A percentile compares a stretch with the other conserved stretches of the same genome.
Evolutionary conservation across 2,888 invertebrate genomes (phyloP).

Genomic region (Drosophila neutralis): DNA sequence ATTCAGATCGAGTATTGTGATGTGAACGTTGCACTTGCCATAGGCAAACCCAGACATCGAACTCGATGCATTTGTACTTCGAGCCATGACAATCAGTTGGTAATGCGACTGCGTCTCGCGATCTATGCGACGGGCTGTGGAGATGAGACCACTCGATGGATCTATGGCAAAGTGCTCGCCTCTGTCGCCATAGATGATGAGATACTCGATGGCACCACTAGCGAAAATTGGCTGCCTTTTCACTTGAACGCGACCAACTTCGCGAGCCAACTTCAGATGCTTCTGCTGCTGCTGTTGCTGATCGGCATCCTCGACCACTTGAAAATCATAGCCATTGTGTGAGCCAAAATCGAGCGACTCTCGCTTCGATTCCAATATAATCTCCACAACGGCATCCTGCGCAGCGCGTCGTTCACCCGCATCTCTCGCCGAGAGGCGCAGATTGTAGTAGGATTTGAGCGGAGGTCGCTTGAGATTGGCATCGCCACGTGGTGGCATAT

Average conservation of each 20-base stretch:
- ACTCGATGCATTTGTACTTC: conserved; percentile 83
- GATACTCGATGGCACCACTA: conserved; percentile 87
- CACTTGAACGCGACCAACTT: conserved; percentile 91
- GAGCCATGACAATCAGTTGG: conserved; percentile 92
- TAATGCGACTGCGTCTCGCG: conserved; percentile 92
- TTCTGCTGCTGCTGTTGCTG: conserved; percentile 81
- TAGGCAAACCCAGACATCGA: conserved; percentile 87
- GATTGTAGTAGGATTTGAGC: conserved; percentile 88
- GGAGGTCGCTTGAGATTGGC: conserved; percentile 37
- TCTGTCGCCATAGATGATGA: conserved; percentile 83
- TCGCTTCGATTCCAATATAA: conserved; percentile 90
- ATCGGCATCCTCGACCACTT: conserved; percentile 92
- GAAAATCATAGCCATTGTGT: conserved; percentile 92
- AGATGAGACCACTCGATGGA: conserved; percentile 90
- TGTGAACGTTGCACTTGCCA: conserved; percentile 91
- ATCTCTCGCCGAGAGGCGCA: conserved; percentile 92
- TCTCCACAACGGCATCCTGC: conserved; percentile 92
- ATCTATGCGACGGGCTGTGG: conserved; percentile 92
- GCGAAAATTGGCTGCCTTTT: conserved; percentile 52
- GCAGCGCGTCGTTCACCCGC: conserved; percentile 90
- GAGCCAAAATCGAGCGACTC: conserved; percentile 91
- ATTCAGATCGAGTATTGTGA: conserved; percentile 94
- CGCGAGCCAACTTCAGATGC: conserved; percentile 87
- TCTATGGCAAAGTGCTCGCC: conserved; percentile 92
- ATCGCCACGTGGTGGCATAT: conserved; percentile 85